phyloP scores from a whole-genome alignment of 2,797 vertebrate genomes.

The Limosa lapponica region DNA sequence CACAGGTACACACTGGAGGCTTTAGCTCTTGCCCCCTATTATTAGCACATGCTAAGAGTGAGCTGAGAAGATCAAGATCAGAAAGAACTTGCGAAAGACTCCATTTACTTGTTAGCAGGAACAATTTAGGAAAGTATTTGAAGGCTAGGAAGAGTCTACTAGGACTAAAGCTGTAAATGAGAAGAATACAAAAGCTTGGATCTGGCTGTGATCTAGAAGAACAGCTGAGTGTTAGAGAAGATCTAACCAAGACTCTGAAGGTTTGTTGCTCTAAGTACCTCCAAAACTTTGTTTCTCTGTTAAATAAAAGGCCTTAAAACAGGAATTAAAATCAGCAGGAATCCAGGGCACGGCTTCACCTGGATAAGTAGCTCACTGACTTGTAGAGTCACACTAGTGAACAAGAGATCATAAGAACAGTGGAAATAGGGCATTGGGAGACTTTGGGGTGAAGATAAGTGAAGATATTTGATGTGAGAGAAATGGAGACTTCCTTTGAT shows the following conservation, averaged over 20 bases:
- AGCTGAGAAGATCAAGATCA: neutral
- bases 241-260: neutral
- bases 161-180: neutral
- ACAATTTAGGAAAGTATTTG: neutral
- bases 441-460: neutral
- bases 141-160: neutral
- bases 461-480: neutral
- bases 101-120: neutral
- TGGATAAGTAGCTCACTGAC: neutral
- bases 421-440: neutral
- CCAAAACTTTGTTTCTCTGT: neutral
- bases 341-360: neutral
- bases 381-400: neutral
- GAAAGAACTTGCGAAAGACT: neutral
- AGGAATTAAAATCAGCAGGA: slow-evolving; percentile 2
- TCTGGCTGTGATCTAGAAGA: neutral
- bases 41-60: neutral
- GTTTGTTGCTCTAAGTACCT: neutral
- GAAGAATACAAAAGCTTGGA: neutral
- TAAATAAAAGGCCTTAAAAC: slow-evolving; percentile 19
- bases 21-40: neutral
- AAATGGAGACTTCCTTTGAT: slow-evolving; percentile 4
- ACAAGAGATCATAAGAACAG: neutral
- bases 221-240: neutral
- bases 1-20: neutral